A percentile compares a stretch with the other conserved stretches of the same genome.
Conservation (phyloP, 2,888 invertebrate genomes). For the Andrena camellia region DNA sequence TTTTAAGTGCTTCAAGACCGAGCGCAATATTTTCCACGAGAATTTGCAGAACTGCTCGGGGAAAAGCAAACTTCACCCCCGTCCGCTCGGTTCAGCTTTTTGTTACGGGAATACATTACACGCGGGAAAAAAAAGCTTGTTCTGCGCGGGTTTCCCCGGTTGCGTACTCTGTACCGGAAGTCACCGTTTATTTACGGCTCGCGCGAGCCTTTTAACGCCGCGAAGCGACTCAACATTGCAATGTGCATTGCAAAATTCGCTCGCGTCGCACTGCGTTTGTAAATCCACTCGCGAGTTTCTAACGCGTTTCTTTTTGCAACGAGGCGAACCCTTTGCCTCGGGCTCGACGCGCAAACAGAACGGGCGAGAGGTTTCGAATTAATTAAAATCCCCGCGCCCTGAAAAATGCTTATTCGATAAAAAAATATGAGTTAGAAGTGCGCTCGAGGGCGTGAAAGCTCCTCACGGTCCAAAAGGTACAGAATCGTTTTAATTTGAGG, state of each 20-base stretch:
- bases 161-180: conserved; percentile 57
- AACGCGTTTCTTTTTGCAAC: neutral
- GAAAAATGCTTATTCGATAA: no score
- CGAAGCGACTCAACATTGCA: conserved; percentile 17
- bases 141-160: conserved; percentile 46
- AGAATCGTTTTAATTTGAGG: no score
- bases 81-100: neutral
- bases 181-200: conserved; percentile 58
- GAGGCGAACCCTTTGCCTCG: neutral
- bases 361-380: no score
- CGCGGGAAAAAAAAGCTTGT: conserved; percentile 30
- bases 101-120: conserved; percentile 32
- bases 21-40: neutral
- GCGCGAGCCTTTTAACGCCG: conserved; percentile 55
- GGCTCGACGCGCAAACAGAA: no score
- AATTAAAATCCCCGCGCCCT: no score
- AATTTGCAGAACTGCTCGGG: neutral
- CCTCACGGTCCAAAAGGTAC: no score
- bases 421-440: no score
- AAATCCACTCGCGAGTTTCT: neutral
- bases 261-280: conserved; percentile 5
- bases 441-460: no score
- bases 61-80: conserved; percentile 10
- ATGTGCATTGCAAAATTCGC: conserved; percentile 19
- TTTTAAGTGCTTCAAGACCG: neutral